Evolutionary conservation across 2,113 vertebrate species (phyloP), one percentile per base, ranked within the genome.

Genomic region (Caretta caretta): DNA sequence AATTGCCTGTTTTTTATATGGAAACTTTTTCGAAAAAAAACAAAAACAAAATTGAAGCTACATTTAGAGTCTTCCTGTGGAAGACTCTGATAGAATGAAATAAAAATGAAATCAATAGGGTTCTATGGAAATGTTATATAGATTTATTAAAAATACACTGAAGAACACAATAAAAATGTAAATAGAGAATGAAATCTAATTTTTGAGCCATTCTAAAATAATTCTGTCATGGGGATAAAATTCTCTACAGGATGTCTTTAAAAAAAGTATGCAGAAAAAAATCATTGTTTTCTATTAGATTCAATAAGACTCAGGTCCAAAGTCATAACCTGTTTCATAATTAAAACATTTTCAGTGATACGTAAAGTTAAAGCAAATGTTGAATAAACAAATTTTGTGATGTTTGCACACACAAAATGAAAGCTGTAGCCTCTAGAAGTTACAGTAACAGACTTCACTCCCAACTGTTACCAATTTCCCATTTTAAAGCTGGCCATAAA

Each of bases 391-490:
- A 1, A 38, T 95, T 84, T 90, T 86, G 90, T 88, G 84, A 90
- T 93, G 90, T 97, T 97, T 97, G 93, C 95, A 97, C 94, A 96
- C 97, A 96, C 97, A 96, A 97, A 97, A 98, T 98, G 97, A 96
- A 95, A 95, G 96, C 93, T 94, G 95, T 46, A 90, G 97, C n/a
- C 89, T 96, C 87, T 97, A 98, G 96, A 97, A 97, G 96, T 95
- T 85, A 97, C 97, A 98, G 97, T 96, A 96, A 97, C 97, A 97
- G 97, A 86, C 97, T 98, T 98, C 93, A 89, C 97, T 98, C 90
- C 93, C 98, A 98, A 98, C 97, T 98, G 98, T 98, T 98, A 97
- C 97, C 97, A 98, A 98, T 98, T 98, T 98, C 98, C 97, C 96
- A 97, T 97, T 98, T 96, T 89, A 97, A 97, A 97, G 87, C 95